These are phyloP conservation scores for Ylistrum balloti DNA, from an alignment of 1,140 invertebrate genomes.

Conservation along the genomic window DNA sequence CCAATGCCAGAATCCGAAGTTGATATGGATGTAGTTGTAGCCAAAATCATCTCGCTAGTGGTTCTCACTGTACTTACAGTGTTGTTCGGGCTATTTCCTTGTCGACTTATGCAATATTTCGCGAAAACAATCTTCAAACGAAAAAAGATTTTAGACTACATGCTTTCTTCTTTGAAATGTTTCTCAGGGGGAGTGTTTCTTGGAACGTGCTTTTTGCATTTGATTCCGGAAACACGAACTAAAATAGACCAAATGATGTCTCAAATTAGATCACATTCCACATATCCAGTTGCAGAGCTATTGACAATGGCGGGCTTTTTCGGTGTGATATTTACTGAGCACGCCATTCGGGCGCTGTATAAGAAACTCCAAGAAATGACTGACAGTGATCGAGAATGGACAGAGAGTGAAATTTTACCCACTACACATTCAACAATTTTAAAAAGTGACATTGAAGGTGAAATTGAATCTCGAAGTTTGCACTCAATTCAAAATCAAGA, in stretches of 20 bases:
- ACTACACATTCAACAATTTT: slow-evolving; percentile 49
- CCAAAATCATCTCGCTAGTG: slow-evolving; percentile 77
- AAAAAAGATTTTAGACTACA: slow-evolving; percentile 71
- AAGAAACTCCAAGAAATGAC: slow-evolving; percentile 60
- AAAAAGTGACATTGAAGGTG: slow-evolving; percentile 52
- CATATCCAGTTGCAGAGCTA: slow-evolving; percentile 85
- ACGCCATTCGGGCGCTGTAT: slow-evolving; percentile 74
- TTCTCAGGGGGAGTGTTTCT: slow-evolving; percentile 86
- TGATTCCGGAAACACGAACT: slow-evolving; percentile 84
- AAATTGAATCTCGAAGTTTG: slow-evolving; percentile 66
- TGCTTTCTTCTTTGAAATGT: slow-evolving; percentile 79
- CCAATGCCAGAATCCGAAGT: slow-evolving; percentile 62
- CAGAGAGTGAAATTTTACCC: slow-evolving; percentile 58
- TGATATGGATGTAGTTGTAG: slow-evolving; percentile 78
- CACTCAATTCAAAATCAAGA: slow-evolving; percentile 58
- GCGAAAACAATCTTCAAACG: slow-evolving; percentile 68
- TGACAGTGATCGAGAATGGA: slow-evolving; percentile 56
- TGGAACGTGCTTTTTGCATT: slow-evolving; percentile 84
- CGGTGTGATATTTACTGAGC: slow-evolving; percentile 85
- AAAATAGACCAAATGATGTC: slow-evolving; percentile 78
- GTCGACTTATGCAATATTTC: slow-evolving; percentile 70
- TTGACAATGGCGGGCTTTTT: slow-evolving; percentile 85
- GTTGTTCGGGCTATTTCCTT: slow-evolving; percentile 73
- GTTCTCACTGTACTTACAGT: slow-evolving; percentile 74
- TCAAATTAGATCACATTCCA: slow-evolving; percentile 76